Evolutionary conservation across 2,888 invertebrate genomes (phyloP), one percentile per base, ranked within the genome.

Genomic region (Teleogryllus oceanicus): DNA sequence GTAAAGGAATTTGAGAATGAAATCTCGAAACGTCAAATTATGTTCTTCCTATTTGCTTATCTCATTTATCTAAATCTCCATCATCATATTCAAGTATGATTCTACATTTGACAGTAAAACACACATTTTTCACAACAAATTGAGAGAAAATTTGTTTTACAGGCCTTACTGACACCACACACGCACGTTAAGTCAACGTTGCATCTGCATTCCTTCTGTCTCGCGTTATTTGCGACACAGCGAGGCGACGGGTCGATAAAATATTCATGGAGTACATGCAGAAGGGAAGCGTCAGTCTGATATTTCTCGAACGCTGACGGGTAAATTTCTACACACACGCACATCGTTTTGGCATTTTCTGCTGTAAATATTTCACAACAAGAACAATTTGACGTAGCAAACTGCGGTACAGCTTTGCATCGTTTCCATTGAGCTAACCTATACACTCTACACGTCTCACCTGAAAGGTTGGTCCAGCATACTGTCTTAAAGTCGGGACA

Each of bases 381-480:
- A 24, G 20, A 21, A 76, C n/a, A 76, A 37, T 21, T 37, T 37
- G 37, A 37, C 37, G 37, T 37, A 37, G 37, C 37, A 37, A 37
- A 37, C 37, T 37, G 37, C 37, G 37, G 37, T 37, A 37, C 37
- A 37, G 37, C 8, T 37, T 37, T 37, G 37, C 37, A 76, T 18
- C 21, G 10, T n/a, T 13, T 76, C 16, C 13, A 20, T n/a, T 20
- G 13, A 76, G 16, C 10, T 24, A 76, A 76, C 21, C 20, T 76
- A 76, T 24, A 10, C 21, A 76, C 16, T 24, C 37, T 8, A n/a
- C 16, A 21, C 82, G 79, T 85, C 90, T 90, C 89, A 95, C 95
- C 85, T 94, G 92, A 87, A 94, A 95, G 86, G 90, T 92, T 82
- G 93, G 93, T 77, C 91, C 91, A 13, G 93, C 90, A 86, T 93